Conservation (phyloP, 2,888 invertebrate genomes). For the Dorcus parallelipipedus region DNA sequence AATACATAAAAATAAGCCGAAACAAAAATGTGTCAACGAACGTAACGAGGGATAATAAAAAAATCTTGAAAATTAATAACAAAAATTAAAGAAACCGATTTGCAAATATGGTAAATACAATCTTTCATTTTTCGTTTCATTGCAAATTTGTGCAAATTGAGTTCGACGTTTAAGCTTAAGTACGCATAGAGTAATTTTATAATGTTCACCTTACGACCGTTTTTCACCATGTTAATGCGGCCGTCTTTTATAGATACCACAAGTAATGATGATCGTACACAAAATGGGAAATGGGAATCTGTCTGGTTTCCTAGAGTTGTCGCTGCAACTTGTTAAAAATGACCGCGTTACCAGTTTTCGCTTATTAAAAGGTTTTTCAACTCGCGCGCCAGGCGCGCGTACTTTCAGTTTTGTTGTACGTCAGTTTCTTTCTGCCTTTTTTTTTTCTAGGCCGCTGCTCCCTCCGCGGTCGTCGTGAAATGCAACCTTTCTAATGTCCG, state of each 20-base stretch:
- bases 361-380: slow-evolving; percentile 2
- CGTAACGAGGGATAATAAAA: no score
- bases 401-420: slow-evolving; percentile 5
- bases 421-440: background rate
- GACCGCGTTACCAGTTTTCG: slow-evolving; percentile 15
- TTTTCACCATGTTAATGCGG: slow-evolving; percentile 6
- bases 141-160: no score
- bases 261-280: slow-evolving; percentile 13
- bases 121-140: no score
- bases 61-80: no score
- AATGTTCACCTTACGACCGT: slow-evolving; percentile 7
- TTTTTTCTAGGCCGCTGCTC: background rate
- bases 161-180: slow-evolving; percentile 4
- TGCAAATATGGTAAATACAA: no score
- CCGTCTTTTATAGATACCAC: slow-evolving; percentile 13
- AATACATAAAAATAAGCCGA: no score
- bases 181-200: slow-evolving; percentile 10
- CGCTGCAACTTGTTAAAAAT: slow-evolving; percentile 14
- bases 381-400: background rate
- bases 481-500: background rate
- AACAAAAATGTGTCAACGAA: no score
- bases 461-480: no score
- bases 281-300: slow-evolving; percentile 8
- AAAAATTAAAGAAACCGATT: no score
- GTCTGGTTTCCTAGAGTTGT: slow-evolving; percentile 11